These are phyloP conservation scores for Sigmodon hispidus DNA, from an alignment of 2,113 vertebrate species.

Conservation along the genomic window DNA sequence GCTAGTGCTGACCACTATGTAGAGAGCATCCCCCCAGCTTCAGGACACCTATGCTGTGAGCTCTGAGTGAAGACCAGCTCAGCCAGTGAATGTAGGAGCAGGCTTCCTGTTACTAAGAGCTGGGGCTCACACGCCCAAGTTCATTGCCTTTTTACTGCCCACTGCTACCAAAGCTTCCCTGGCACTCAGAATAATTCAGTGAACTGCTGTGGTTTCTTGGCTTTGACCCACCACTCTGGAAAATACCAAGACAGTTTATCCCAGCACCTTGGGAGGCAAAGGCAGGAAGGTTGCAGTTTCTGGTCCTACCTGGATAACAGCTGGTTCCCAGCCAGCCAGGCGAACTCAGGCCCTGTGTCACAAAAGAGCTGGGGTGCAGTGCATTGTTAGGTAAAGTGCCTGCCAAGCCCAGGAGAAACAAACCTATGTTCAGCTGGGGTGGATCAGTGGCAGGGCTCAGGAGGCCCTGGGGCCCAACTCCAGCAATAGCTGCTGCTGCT, in stretches of 20 bases:
- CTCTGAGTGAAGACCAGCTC: background rate
- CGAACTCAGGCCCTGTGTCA: background rate
- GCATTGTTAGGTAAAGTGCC: background rate
- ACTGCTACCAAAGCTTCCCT: background rate
- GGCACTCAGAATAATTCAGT: background rate
- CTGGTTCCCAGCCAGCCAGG: background rate
- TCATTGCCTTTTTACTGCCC: background rate
- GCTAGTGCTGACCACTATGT: background rate
- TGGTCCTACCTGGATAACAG: background rate
- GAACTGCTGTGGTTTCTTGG: background rate
- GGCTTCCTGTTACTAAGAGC: background rate
- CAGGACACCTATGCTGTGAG: no score
- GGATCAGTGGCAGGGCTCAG: background rate
- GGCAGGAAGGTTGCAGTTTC: background rate
- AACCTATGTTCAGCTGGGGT: background rate
- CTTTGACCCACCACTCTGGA: background rate
- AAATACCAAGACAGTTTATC: background rate
- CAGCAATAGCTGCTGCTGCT: background rate
- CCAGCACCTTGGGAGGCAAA: background rate
- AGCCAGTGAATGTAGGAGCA: rapidly evolving
- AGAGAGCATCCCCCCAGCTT: background rate
- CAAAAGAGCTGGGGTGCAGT: background rate
- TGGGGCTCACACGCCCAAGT: background rate
- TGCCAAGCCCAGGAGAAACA: background rate
- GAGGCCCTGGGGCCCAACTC: background rate